These are phyloP conservation scores for Sitta europaea DNA, from an alignment of 2,113 vertebrate species.

Conservation along the genomic window DNA sequence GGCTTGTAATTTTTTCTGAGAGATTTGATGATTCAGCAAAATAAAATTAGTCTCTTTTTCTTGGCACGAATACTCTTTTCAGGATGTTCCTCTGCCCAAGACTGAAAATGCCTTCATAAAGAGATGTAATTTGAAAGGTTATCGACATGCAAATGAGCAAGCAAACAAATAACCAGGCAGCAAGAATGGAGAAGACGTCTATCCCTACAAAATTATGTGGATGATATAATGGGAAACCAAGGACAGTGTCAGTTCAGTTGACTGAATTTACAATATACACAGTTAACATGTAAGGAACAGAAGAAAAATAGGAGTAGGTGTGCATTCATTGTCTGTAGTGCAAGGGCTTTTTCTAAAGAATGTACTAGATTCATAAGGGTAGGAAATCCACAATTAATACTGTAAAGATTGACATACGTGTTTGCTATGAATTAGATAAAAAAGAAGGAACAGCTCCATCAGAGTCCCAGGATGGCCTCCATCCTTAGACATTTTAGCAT, in stretches of 20 bases:
- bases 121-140: not conserved
- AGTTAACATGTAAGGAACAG: not conserved
- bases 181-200: not conserved
- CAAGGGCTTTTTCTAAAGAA: not conserved
- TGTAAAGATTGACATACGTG: not conserved
- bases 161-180: not conserved
- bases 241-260: not conserved
- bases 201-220: not conserved
- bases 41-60: conserved; percentile 14
- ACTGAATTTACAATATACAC: not conserved
- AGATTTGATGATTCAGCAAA: not conserved
- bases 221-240: not conserved
- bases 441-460: not conserved
- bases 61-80: not conserved
- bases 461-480: not conserved
- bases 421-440: not conserved
- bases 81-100: not conserved
- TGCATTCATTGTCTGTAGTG: not conserved
- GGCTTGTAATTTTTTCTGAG: not conserved
- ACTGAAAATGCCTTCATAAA: not conserved
- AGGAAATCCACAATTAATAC: not conserved
- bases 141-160: not conserved
- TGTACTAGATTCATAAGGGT: not conserved
- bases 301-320: not conserved
- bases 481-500: not conserved